Base-by-base conservation (phyloP, 2,888 invertebrate genomes). In the Fragum sueziense region DNA sequence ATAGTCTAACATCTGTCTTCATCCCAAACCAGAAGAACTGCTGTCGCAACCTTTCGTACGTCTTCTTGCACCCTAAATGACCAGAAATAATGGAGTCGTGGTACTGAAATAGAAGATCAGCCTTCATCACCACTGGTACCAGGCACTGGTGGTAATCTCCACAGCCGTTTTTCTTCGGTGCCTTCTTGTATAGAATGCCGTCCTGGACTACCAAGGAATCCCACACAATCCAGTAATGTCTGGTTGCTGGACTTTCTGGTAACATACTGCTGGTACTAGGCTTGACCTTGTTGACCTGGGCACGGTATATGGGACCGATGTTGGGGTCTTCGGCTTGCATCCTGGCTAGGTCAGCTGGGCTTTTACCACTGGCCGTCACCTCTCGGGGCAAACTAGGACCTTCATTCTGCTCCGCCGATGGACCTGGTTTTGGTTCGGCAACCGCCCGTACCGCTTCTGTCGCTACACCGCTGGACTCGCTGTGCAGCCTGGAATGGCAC, bases 1-100 rank as follows among this genome's bases (percentile, higher is more conserved):
- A 71, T 0, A 76, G 17, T 17, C n/a, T 65, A 0, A 80, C 67
- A 25, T 78, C 76, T 37, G 51, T 67, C 41, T 71, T 65, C 52
- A 79, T 25, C 0, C 62, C 29, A 70, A 34, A 69, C 69, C 69
- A 69, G 20, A 51, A 51, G 29, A 69, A 69, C 7, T n/a, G 34
- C 29, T 47, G 29, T 7, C 17, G 29, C 27, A 37, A 9, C 41
- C 9, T 69, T n/a, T n/a, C n/a, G n/a, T n/a, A n/a, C n/a, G n/a
- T n/a, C n/a, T n/a, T n/a, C n/a, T n/a, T n/a, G n/a, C n/a, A n/a
- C n/a, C n/a, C n/a, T n/a, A n/a, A n/a, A n/a, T n/a, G n/a, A n/a
- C n/a, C n/a, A n/a, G n/a, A 22, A 2, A 51, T 7, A 7, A 69
- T 7, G 3, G 69, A 69, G 29, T 69, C 31, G 29, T 69, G 69